Evolutionary conservation across 2,113 vertebrate genomes (phyloP).

Genomic region (Ornithorhynchus anatinus): DNA sequence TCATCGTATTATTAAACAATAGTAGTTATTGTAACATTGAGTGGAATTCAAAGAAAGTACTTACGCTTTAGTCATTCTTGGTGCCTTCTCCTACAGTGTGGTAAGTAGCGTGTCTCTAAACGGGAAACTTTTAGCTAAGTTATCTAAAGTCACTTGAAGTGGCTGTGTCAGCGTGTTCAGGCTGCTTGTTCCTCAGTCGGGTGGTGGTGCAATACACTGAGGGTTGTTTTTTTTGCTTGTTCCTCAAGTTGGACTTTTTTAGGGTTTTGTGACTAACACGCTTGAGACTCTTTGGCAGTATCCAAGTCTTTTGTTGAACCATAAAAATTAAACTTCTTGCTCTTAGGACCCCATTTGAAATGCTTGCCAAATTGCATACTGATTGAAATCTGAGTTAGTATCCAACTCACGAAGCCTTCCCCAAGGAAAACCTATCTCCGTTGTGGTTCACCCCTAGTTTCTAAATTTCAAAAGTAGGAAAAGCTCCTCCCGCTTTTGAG

Average conservation of each 20-base stretch:
- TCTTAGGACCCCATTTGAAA: too few relatives aligned
- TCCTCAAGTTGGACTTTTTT: not conserved
- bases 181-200: conserved; percentile 30
- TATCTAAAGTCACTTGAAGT: conserved; percentile 1
- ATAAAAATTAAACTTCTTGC: not conserved
- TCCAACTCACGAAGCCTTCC: too few relatives aligned
- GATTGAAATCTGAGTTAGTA: too few relatives aligned
- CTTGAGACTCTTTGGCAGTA: not conserved
- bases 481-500: too few relatives aligned
- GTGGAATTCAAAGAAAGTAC: conserved; percentile 30
- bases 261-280: not conserved
- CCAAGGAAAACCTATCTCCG: too few relatives aligned
- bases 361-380: too few relatives aligned
- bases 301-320: not conserved
- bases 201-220: conserved; percentile 32
- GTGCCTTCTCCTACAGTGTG: conserved; percentile 11
- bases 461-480: too few relatives aligned
- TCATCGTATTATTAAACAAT: too few relatives aligned
- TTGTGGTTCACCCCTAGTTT: too few relatives aligned
- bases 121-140: conserved; percentile 32
- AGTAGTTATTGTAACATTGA: too few relatives aligned
- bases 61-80: conserved; percentile 33
- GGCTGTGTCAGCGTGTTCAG: conserved; percentile 20
- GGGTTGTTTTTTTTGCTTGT: conserved; percentile 27
- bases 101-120: conserved; percentile 12